phyloP scores from a whole-genome alignment of 2,113 vertebrate genomes.

The Petroica traversi region DNA sequence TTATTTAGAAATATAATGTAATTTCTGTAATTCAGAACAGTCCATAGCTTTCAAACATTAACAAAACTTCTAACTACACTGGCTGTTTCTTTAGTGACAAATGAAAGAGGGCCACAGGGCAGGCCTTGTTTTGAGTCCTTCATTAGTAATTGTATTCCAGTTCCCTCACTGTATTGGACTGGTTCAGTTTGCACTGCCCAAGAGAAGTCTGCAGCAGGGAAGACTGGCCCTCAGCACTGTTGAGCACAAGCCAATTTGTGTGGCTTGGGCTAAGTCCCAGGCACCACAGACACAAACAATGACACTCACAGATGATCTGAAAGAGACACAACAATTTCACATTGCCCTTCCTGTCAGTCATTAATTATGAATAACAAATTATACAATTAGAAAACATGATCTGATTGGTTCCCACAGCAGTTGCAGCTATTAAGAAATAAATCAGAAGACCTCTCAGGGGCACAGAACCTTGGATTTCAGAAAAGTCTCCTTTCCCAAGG shows the following conservation, averaged over 20 bases:
- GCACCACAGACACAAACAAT: background rate
- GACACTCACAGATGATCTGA: background rate
- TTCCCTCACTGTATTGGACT: background rate
- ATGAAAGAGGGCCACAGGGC: background rate
- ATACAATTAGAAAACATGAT: background rate
- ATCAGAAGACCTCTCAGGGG: background rate
- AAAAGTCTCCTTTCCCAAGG: background rate
- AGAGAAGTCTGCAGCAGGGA: background rate
- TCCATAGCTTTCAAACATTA: background rate
- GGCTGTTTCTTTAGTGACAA: background rate
- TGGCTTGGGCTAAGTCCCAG: background rate
- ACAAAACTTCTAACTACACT: background rate
- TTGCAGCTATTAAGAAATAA: background rate
- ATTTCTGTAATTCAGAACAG: background rate
- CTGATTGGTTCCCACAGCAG: background rate
- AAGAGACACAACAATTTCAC: background rate
- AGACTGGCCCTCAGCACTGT: background rate
- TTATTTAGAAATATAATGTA: background rate
- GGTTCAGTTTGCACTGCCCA: background rate
- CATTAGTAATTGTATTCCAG: background rate
- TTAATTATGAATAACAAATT: conserved; percentile 14
- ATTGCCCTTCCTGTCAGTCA: background rate
- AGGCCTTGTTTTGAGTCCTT: background rate
- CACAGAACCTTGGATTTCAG: background rate
- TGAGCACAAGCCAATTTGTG: background rate